These are phyloP conservation scores for Nectonema munidae DNA, from an alignment of 2,888 invertebrate genomes.

Conservation along the genomic window DNA sequence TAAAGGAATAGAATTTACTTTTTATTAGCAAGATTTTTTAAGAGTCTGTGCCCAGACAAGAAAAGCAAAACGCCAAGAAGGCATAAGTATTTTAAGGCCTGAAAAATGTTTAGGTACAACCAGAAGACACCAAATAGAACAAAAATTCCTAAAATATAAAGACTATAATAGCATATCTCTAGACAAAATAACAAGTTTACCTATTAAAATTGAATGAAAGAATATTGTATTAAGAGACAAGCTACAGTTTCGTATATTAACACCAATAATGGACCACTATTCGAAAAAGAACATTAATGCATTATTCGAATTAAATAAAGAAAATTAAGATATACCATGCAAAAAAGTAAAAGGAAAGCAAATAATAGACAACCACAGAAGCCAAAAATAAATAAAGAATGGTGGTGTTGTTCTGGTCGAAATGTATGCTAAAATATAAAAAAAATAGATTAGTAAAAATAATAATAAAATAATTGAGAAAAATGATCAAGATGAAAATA, in stretches of 20 bases:
- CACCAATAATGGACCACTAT: slow-evolving; percentile 48
- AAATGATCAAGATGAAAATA: too few species aligned
- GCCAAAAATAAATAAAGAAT: too few species aligned
- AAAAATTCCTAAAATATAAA: slow-evolving; percentile 36
- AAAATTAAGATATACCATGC: too few species aligned
- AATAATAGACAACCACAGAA: too few species aligned
- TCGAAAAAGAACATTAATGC: slow-evolving; percentile 18
- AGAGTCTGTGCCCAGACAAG: slow-evolving; percentile 57
- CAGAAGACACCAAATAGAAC: slow-evolving; percentile 59
- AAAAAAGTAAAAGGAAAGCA: too few species aligned
- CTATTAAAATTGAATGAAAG: slow-evolving; percentile 58
- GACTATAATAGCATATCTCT: slow-evolving; percentile 2
- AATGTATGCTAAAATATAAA: too few species aligned
- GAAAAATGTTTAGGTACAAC: slow-evolving; percentile 74
- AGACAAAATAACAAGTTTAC: slow-evolving; percentile 25
- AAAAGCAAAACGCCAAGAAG: slow-evolving; percentile 57
- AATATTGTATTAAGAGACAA: slow-evolving; percentile 41
- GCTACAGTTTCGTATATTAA: slow-evolving; percentile 51
- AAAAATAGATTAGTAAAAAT: too few species aligned
- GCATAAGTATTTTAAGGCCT: slow-evolving; percentile 53
- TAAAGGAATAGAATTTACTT: too few species aligned
- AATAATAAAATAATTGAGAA: too few species aligned
- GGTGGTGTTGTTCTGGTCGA: too few species aligned
- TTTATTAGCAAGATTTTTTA: slow-evolving; percentile 37
- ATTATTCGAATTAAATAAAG: too few species aligned